A percentile compares a stretch with the other conserved stretches of the same genome.
Evolutionary conservation across 1,140 invertebrate species (phyloP).

Genomic region (Drosophila rhopaloa): DNA sequence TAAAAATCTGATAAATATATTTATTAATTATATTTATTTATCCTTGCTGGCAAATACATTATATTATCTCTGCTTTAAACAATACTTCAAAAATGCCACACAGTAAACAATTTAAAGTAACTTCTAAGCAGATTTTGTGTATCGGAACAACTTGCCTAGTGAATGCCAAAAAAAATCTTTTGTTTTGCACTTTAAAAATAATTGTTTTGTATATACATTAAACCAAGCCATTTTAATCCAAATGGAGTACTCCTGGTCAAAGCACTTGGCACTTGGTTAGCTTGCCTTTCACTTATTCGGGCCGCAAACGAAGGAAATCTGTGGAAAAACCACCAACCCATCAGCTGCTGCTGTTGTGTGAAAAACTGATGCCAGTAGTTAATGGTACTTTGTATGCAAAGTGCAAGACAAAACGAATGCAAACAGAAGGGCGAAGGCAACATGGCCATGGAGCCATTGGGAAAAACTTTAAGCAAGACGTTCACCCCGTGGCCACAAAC

Average conservation of each 20-base stretch:
- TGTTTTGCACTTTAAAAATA: background rate
- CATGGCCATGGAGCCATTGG: slow-evolving; percentile 6
- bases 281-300: slow-evolving; percentile 27
- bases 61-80: no score
- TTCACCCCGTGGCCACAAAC: slow-evolving; percentile 30
- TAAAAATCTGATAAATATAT: no score
- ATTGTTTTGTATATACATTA: slow-evolving; percentile 4
- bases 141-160: no score
- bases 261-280: slow-evolving; percentile 22
- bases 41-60: no score
- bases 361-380: slow-evolving; percentile 75
- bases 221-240: slow-evolving; percentile 4
- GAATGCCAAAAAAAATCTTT: background rate
- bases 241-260: slow-evolving; percentile 12
- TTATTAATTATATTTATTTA: no score
- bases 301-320: slow-evolving; percentile 38
- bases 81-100: no score
- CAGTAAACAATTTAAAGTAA: no score
- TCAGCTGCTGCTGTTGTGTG: slow-evolving; percentile 54
- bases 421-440: slow-evolving; percentile 28
- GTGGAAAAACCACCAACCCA: slow-evolving; percentile 66
- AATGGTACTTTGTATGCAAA: slow-evolving; percentile 83
- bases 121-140: no score
- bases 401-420: slow-evolving; percentile 72
- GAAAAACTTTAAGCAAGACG: slow-evolving; percentile 9